These are phyloP conservation scores for Volucella inanis DNA, from an alignment of 2,888 invertebrate species.

Conservation along the genomic window DNA sequence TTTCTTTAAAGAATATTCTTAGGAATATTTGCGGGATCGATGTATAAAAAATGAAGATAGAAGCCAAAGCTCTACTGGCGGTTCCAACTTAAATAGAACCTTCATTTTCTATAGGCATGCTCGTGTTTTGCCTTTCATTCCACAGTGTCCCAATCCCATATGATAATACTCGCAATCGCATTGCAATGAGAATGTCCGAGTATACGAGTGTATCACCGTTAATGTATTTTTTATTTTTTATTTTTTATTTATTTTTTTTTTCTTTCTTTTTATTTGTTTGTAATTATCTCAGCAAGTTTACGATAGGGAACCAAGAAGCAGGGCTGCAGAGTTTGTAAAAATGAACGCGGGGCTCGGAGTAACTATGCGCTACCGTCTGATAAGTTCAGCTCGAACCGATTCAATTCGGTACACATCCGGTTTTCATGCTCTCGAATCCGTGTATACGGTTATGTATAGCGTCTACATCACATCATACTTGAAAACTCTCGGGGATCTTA, in stretches of 20 bases:
- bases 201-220: constrained; percentile 26
- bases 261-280: constrained; percentile 17
- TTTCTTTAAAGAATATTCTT: too few species aligned
- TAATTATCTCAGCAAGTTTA: constrained; percentile 24
- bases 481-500: background rate
- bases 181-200: constrained; percentile 26
- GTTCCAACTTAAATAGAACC: background rate
- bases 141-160: background rate
- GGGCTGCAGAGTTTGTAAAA: background rate
- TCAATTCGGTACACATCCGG: constrained; percentile 55
- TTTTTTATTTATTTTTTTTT: constrained; percentile 26
- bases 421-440: constrained; percentile 32
- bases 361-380: constrained; percentile 23
- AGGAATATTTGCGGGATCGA: background rate
- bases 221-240: constrained; percentile 11
- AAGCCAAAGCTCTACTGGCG: background rate
- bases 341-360: background rate
- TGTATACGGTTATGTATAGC: background rate
- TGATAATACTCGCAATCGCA: constrained; percentile 28
- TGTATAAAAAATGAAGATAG: background rate
- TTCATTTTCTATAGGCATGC: constrained; percentile 16
- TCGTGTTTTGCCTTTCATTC: constrained; percentile 21
- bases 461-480: too few species aligned
- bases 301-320: background rate
- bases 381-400: constrained; percentile 64